Evolutionary conservation across 2,113 vertebrate species (phyloP).

Genomic region (Chamaea fasciata): DNA sequence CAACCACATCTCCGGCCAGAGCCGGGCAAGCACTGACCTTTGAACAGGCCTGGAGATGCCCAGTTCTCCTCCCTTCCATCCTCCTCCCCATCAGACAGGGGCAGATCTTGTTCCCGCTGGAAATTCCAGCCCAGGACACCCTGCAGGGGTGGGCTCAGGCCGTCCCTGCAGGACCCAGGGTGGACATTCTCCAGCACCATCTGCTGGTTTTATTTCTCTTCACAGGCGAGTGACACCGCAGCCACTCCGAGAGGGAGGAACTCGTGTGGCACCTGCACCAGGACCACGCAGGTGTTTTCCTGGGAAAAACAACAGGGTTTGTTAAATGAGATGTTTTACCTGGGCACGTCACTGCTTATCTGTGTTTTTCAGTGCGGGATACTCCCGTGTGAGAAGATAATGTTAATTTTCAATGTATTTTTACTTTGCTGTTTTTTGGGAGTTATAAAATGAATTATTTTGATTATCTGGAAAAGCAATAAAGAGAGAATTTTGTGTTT

Average conservation of each 20-base stretch:
- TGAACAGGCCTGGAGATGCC: not conserved
- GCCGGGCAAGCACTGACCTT: fast-evolving
- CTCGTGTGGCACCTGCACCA: not conserved
- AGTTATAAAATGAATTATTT: not conserved
- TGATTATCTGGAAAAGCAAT: not conserved
- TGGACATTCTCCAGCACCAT: constrained; percentile 6
- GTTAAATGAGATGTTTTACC: not conserved
- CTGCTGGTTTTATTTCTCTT: not conserved
- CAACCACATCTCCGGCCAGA: not conserved
- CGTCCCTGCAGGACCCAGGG: not conserved
- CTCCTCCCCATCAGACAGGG: not conserved
- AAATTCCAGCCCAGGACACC: not conserved
- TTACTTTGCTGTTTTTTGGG: not conserved
- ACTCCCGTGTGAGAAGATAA: not conserved
- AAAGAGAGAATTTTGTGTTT: not conserved
- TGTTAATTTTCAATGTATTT: not conserved
- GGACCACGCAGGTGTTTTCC: not conserved
- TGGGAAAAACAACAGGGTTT: not conserved
- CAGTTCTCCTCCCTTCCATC: fast-evolving
- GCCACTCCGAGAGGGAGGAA: not conserved
- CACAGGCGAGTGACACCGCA: not conserved
- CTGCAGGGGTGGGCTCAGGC: fast-evolving
- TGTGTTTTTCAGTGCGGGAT: not conserved
- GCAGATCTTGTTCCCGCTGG: fast-evolving
- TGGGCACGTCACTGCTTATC: not conserved